A percentile compares a stretch with the other conserved stretches of the same genome.
These are phyloP conservation scores for Zoanthus sansibaricus DNA, from an alignment of 92 coral and sea anemone genomes.

Conservation along the genomic window DNA sequence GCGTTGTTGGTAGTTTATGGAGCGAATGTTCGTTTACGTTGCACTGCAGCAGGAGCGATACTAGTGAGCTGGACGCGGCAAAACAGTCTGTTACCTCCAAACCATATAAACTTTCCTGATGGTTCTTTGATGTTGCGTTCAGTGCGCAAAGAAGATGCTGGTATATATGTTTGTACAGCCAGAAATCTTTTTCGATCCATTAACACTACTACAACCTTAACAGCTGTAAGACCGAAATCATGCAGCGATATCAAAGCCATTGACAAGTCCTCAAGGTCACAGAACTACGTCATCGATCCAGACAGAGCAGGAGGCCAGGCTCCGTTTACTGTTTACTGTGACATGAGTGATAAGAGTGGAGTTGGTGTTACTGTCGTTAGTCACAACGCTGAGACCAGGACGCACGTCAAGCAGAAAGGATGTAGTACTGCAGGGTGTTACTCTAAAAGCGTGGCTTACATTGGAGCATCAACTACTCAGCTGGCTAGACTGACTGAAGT, in stretches of 20 bases:
- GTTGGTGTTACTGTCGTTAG: conserved; percentile 38
- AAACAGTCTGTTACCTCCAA: not conserved
- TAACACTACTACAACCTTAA: not conserved
- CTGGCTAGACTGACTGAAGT: conserved; percentile 63
- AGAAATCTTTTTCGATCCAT: conserved; percentile 22
- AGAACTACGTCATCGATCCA: conserved; percentile 29
- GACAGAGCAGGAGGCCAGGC: conserved; percentile 14
- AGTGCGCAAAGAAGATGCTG: conserved; percentile 8
- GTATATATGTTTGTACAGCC: conserved; percentile 6
- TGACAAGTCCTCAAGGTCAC: conserved; percentile 16
- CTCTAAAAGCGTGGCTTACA: conserved; percentile 58
- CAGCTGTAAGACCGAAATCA: not conserved
- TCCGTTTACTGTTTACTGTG: conserved; percentile 41
- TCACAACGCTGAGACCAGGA: conserved; percentile 40
- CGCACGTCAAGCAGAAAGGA: conserved; percentile 28
- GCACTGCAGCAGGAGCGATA: conserved; percentile 7
- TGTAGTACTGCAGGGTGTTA: conserved; percentile 34
- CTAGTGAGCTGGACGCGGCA: conserved; percentile 17
- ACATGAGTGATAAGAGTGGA: conserved; percentile 46
- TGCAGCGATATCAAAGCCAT: conserved; percentile 6
- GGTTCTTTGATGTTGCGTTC: not conserved
- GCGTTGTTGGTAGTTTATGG: not conserved
- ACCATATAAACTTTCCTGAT: not conserved
- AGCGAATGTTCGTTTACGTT: not conserved
- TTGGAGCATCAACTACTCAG: conserved; percentile 67